Evolutionary conservation across 2,888 invertebrate species (phyloP).

Genomic region (Drosophila borealis): DNA sequence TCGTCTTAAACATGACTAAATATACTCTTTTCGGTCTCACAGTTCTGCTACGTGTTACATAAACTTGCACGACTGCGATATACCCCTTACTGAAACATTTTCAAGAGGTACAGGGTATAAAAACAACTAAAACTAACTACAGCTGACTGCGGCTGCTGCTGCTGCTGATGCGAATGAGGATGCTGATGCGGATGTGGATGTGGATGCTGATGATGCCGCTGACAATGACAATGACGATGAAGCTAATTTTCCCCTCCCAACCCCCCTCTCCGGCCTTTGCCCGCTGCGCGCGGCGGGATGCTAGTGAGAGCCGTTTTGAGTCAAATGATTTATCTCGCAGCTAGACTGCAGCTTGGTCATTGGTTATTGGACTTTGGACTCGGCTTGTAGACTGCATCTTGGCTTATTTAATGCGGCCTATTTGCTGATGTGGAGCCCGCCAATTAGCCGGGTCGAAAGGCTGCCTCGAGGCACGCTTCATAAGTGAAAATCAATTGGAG

Average conservation of each 20-base stretch:
- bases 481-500: constrained; percentile 11
- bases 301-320: constrained; percentile 47
- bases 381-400: constrained; percentile 17
- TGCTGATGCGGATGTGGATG: constrained; percentile 16
- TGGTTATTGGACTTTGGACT: background rate
- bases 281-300: constrained; percentile 59
- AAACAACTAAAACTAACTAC: constrained; percentile 50
- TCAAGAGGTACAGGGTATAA: constrained; percentile 11
- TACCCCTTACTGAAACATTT: background rate
- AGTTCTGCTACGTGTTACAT: background rate
- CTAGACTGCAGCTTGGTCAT: constrained; percentile 20
- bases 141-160: constrained; percentile 1
- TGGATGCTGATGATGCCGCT: constrained; percentile 56
- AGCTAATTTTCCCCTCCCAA: constrained; percentile 46
- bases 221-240: constrained; percentile 66
- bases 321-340: constrained; percentile 74
- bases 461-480: background rate
- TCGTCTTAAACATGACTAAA: too few species aligned
- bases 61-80: background rate
- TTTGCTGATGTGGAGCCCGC: constrained; percentile 19
- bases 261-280: constrained; percentile 14
- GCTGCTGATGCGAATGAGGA: constrained; percentile 9
- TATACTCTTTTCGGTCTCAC: too few species aligned
- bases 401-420: constrained; percentile 26
- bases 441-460: constrained; percentile 57